Evolutionary conservation across 2,888 invertebrate species (phyloP).

Genomic region (Caenorhabditis sp.): DNA sequence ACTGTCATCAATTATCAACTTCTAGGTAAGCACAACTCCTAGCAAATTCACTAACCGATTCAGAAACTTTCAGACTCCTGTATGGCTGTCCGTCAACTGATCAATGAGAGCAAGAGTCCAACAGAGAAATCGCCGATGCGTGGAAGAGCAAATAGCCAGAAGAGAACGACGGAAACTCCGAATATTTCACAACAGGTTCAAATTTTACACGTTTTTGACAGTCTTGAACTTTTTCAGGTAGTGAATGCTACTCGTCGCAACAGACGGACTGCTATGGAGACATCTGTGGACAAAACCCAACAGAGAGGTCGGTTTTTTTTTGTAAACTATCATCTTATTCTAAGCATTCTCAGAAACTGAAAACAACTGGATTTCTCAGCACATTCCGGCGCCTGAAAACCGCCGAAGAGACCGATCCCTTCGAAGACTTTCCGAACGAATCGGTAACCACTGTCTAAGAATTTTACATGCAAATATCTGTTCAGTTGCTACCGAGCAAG

Average conservation of each 20-base stretch:
- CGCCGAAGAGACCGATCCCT: slow-evolving; percentile 35
- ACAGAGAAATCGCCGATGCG: slow-evolving; percentile 39
- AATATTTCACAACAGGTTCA: slow-evolving; percentile 58
- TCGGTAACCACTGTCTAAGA: slow-evolving; percentile 17
- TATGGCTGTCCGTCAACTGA: slow-evolving; percentile 34
- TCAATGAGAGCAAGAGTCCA: slow-evolving; percentile 35
- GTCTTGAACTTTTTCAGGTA: slow-evolving; percentile 23
- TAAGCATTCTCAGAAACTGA: slow-evolving; percentile 41
- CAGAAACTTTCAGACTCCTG: slow-evolving; percentile 35
- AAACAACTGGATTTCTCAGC: slow-evolving; percentile 57
- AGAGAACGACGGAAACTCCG: slow-evolving; percentile 35
- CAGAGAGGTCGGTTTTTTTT: slow-evolving; percentile 30
- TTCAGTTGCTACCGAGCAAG: slow-evolving; percentile 42
- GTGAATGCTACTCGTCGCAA: slow-evolving; percentile 54
- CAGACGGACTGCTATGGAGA: slow-evolving; percentile 43
- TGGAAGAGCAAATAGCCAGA: slow-evolving; percentile 16
- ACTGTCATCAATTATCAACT: slow-evolving; percentile 59
- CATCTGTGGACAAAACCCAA: slow-evolving; percentile 47
- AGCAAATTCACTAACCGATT: too few relatives aligned
- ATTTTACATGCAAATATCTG: not conserved
- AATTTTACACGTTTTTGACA: not conserved
- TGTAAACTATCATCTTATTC: not conserved
- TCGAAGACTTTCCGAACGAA: slow-evolving; percentile 52
- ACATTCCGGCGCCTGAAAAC: slow-evolving; percentile 46
- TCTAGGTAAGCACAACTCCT: slow-evolving; percentile 27